These are phyloP conservation scores for Oxystoma pomonae DNA, from an alignment of 2,888 invertebrate genomes.

Conservation along the genomic window DNA sequence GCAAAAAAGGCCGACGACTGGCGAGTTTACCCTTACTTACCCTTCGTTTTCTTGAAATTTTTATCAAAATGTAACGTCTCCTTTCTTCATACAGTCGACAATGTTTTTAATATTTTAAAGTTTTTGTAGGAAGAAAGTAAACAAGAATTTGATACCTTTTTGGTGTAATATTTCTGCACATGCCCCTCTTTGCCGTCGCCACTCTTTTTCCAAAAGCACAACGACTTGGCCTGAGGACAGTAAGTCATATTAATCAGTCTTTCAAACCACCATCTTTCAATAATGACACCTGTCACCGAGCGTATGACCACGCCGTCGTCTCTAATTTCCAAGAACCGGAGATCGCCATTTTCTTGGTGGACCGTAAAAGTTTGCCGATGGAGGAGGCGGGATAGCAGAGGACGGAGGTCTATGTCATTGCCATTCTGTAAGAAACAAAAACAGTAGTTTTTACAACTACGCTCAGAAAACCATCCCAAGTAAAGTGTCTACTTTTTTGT, in stretches of 20 bases:
- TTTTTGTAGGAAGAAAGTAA: no score
- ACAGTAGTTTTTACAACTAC: background rate
- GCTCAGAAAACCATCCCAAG: no score
- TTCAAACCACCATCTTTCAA: conserved; percentile 99
- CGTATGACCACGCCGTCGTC: conserved; percentile 90
- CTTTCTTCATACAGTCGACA: no score
- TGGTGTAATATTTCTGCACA: conserved; percentile 97
- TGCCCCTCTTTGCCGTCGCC: conserved; percentile 93
- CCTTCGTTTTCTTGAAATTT: no score
- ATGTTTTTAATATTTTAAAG: no score
- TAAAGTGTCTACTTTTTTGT: no score
- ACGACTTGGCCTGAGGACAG: conserved; percentile 94
- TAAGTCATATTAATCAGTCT: conserved; percentile 99
- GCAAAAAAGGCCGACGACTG: no score
- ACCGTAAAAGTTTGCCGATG: conserved; percentile 98
- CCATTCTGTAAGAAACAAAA: conserved; percentile 67
- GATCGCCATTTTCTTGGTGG: conserved; percentile 86
- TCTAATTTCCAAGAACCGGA: conserved; percentile 86
- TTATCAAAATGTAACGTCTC: no score
- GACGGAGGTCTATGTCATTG: conserved; percentile 96
- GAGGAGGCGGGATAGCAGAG: conserved; percentile 89
- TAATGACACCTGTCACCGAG: conserved; percentile 79
- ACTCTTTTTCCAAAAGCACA: conserved; percentile 95
- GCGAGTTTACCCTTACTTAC: no score
- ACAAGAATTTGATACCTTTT: no score